A percentile compares a stretch with the other conserved stretches of the same genome.
These are phyloP conservation scores for Acronicta alni DNA, from an alignment of 2,888 invertebrate species.

Conservation along the genomic window DNA sequence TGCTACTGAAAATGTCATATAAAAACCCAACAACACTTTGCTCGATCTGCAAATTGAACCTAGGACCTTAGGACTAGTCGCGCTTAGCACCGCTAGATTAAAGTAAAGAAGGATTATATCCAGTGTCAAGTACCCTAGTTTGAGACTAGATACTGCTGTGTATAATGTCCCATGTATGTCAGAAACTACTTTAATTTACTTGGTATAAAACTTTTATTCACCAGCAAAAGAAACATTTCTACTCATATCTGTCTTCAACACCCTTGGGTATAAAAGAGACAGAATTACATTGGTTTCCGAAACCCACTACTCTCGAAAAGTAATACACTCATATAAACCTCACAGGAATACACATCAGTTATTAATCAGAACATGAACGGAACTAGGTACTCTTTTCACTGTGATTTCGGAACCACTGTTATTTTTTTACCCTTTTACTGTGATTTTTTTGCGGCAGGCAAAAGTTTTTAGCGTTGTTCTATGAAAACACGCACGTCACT, in stretches of 20 bases:
- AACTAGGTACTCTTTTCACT: background rate
- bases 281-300: constrained; percentile 1
- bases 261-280: constrained; percentile 4
- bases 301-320: constrained; percentile 33
- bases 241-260: background rate
- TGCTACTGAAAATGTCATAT: too few species aligned
- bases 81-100: too few species aligned
- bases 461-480: background rate
- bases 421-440: background rate
- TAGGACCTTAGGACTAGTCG: too few species aligned
- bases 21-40: too few species aligned
- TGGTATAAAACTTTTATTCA: background rate
- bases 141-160: too few species aligned
- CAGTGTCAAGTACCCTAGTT: too few species aligned
- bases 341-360: constrained; percentile 11
- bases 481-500: background rate
- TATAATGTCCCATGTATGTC: too few species aligned
- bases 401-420: too few species aligned
- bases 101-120: too few species aligned
- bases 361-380: constrained; percentile 14
- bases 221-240: background rate
- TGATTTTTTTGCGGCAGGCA: constrained; percentile 5
- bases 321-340: constrained; percentile 19
- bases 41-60: too few species aligned
- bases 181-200: too few species aligned